Evolutionary conservation across 1,140 invertebrate genomes (phyloP).

Genomic region (Neodiprion virginianus): DNA sequence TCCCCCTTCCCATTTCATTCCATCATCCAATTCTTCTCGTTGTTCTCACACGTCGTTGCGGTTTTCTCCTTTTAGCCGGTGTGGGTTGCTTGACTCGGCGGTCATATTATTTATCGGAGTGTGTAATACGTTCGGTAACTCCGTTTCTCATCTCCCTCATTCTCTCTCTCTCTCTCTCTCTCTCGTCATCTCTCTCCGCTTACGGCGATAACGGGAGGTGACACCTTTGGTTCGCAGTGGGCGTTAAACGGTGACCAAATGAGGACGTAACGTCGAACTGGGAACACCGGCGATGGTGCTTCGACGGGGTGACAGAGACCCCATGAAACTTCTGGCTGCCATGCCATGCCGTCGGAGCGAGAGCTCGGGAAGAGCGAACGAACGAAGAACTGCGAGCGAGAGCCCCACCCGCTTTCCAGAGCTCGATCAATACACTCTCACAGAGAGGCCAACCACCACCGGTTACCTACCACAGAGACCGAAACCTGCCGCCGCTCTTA

Average conservation of each 20-base stretch:
- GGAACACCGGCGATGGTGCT: background rate
- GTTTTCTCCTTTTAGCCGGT: too few relatives aligned
- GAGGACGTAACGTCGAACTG: background rate
- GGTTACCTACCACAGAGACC: too few relatives aligned
- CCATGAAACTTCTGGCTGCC: background rate
- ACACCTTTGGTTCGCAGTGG: background rate
- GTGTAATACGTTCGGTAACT: too few relatives aligned
- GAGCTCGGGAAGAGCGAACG: conserved; percentile 18
- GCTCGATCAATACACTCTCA: conserved; percentile 44
- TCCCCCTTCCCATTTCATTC: too few relatives aligned
- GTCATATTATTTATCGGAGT: too few relatives aligned
- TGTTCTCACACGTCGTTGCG: too few relatives aligned
- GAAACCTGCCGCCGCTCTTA: too few relatives aligned
- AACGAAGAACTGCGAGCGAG: conserved; percentile 8
- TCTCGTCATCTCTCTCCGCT: too few relatives aligned
- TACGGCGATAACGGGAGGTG: background rate
- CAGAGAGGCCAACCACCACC: conserved; percentile 1
- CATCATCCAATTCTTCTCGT: too few relatives aligned
- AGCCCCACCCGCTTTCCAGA: conserved; percentile 28
- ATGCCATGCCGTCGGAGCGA: conserved; percentile 18
- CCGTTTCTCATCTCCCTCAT: too few relatives aligned
- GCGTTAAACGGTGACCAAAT: background rate
- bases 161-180: too few relatives aligned
- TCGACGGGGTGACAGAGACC: background rate
- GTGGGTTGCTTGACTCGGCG: too few relatives aligned